These are phyloP conservation scores for Ooceraea biroi DNA, from an alignment of 1,140 invertebrate species.

Conservation along the genomic window DNA sequence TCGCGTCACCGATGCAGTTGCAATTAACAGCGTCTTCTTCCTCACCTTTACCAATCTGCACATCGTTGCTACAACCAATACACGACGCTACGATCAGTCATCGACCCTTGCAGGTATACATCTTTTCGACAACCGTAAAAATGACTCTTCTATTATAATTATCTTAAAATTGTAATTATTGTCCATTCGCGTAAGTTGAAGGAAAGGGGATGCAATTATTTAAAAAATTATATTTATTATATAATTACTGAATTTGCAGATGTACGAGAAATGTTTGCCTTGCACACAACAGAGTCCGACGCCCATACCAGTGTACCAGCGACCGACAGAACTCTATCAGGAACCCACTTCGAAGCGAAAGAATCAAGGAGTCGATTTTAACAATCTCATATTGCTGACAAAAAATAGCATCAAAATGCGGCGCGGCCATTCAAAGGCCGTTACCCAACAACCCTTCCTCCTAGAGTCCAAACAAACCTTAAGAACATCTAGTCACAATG, in stretches of 20 bases:
- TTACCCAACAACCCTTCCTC: slow-evolving; percentile 66
- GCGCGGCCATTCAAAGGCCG: slow-evolving; percentile 74
- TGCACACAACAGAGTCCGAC: slow-evolving; percentile 65
- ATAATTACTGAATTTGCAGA: slow-evolving; percentile 21
- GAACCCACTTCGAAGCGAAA: slow-evolving; percentile 77
- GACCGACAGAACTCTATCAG: slow-evolving; percentile 77
- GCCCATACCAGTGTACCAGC: slow-evolving; percentile 81
- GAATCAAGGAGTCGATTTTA: slow-evolving; percentile 82
- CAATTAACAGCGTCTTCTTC: slow-evolving; percentile 76
- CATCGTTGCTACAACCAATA: slow-evolving; percentile 64
- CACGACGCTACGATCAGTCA: slow-evolving; percentile 49
- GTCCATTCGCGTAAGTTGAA: too few relatives aligned
- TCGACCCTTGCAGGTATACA: slow-evolving; percentile 60
- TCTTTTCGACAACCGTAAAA: slow-evolving; percentile 1
- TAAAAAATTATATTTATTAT: background rate
- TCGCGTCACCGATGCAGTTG: slow-evolving; percentile 73
- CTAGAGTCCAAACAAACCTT: slow-evolving; percentile 73
- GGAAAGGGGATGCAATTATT: too few relatives aligned
- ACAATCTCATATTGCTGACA: slow-evolving; percentile 83
- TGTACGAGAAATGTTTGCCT: slow-evolving; percentile 72
- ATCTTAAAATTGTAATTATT: too few relatives aligned
- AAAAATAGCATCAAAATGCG: slow-evolving; percentile 82
- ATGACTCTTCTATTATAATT: too few relatives aligned
- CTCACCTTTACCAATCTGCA: slow-evolving; percentile 65
- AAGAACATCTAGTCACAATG: slow-evolving; percentile 71